Evolutionary conservation across 2,113 vertebrate species (phyloP).

Genomic region (Ceuthmochares aereus): DNA sequence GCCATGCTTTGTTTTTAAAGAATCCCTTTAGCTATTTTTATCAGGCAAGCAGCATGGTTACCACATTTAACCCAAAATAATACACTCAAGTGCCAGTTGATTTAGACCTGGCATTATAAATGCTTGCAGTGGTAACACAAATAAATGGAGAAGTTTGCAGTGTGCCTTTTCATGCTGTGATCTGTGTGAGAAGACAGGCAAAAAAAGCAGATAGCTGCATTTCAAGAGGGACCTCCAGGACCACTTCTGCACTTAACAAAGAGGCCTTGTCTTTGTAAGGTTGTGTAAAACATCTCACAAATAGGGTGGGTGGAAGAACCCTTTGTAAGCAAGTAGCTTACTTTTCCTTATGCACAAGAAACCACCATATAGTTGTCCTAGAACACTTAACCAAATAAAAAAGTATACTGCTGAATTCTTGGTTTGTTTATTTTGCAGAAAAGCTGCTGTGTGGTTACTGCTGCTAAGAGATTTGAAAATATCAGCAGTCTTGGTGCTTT

Average conservation of each 20-base stretch:
- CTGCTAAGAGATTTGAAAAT: constrained; percentile 76
- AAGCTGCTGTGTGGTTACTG: constrained; percentile 79
- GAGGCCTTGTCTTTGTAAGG: constrained; percentile 27
- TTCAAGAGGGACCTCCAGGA: background rate
- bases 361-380: constrained; percentile 58
- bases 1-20: constrained; percentile 3
- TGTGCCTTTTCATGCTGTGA: background rate
- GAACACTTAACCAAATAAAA: constrained; percentile 70
- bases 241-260: constrained; percentile 28
- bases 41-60: background rate
- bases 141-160: background rate
- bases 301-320: background rate
- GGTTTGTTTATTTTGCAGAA: constrained; percentile 82
- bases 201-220: background rate
- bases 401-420: constrained; percentile 72
- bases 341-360: constrained; percentile 7
- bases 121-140: background rate
- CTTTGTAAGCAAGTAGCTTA: constrained; percentile 27
- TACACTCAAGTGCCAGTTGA: background rate
- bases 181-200: background rate
- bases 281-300: background rate
- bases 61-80: background rate
- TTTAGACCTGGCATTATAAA: background rate
- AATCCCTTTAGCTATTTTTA: constrained; percentile 22
- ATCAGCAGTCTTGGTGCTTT: constrained; percentile 78